Evolutionary conservation across 1,140 invertebrate genomes (phyloP).

Genomic region (Lycorma delicatula): DNA sequence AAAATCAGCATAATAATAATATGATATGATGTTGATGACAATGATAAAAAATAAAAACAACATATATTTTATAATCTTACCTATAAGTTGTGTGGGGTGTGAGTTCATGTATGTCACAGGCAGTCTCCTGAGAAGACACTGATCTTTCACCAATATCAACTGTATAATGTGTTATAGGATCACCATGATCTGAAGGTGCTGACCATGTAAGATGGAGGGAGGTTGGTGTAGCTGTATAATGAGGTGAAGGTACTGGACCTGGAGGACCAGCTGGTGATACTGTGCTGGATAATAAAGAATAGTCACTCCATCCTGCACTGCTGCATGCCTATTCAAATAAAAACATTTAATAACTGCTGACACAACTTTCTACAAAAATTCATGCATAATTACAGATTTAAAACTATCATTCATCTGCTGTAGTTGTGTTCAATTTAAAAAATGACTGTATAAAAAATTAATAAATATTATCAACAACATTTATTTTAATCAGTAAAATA

Average conservation of each 20-base stretch:
- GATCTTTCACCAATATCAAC: conserved; percentile 59
- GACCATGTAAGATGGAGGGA: conserved; percentile 62
- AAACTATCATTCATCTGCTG: no score
- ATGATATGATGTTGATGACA: no score
- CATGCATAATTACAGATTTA: no score
- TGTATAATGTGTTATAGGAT: conserved; percentile 62
- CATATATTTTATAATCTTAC: conserved; percentile 33
- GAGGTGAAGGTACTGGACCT: conserved; percentile 47
- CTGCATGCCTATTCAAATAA: conserved; percentile 53
- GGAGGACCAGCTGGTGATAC: conserved; percentile 65
- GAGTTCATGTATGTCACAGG: conserved; percentile 40
- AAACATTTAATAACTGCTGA: neutral
- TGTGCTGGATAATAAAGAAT: conserved; percentile 48
- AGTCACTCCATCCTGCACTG: conserved; percentile 60
- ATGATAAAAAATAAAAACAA: no score
- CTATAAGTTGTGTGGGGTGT: conserved; percentile 47
- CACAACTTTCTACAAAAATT: neutral
- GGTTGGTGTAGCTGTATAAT: conserved; percentile 39
- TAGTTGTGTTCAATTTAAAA: no score
- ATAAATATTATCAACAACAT: no score
- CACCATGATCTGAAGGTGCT: conserved; percentile 58
- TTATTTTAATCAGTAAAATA: no score
- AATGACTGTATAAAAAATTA: no score
- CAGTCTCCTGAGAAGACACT: conserved; percentile 45
- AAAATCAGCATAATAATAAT: no score